These are phyloP conservation scores for Bimastos eiseni DNA, from an alignment of 2,888 invertebrate genomes.

Conservation along the genomic window DNA sequence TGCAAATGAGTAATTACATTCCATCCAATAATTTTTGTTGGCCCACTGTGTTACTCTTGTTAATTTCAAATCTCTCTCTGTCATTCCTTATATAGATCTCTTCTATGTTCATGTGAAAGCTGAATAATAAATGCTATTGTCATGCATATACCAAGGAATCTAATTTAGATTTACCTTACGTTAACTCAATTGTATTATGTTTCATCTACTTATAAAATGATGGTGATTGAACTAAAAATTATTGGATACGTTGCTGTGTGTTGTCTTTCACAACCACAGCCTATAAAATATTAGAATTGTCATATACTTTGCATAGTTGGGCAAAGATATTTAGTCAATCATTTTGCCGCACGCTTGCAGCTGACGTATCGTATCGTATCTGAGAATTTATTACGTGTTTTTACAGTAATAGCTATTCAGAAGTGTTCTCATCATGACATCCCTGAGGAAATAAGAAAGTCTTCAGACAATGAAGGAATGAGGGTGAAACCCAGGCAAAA, in stretches of 20 bases:
- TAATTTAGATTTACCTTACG: background rate
- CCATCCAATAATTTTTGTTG: background rate
- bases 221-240: background rate
- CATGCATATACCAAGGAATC: background rate
- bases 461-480: too few relatives aligned
- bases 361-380: too few relatives aligned
- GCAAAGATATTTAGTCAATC: background rate
- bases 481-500: too few relatives aligned
- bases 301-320: background rate
- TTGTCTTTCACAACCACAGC: too few relatives aligned
- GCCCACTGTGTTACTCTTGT: background rate
- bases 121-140: background rate
- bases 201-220: background rate
- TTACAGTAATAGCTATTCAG: too few relatives aligned
- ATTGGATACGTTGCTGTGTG: too few relatives aligned
- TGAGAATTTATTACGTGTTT: too few relatives aligned
- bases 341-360: background rate
- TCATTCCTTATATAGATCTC: background rate
- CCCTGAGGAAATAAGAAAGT: too few relatives aligned
- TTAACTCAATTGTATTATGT: background rate
- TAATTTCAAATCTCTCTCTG: background rate
- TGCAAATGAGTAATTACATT: background rate
- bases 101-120: background rate
- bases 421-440: too few relatives aligned
- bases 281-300: too few relatives aligned